phyloP scores from a whole-genome alignment of 2,888 invertebrate genomes.

The Hirtodrosophila histrioides region DNA sequence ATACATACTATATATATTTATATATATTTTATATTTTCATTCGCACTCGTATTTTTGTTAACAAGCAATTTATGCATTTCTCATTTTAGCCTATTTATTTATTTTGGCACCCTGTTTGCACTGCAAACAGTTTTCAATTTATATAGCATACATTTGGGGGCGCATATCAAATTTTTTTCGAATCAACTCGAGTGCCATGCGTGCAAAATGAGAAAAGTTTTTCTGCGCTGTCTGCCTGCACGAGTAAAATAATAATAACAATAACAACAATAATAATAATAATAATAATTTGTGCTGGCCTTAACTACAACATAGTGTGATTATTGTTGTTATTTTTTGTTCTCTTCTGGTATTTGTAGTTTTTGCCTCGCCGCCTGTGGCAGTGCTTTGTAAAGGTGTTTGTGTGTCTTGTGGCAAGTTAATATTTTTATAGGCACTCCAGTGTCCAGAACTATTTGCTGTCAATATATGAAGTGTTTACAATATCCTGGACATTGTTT shows the following conservation, averaged over 20 bases:
- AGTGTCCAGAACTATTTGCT: constrained; percentile 17
- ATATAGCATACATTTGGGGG: constrained; percentile 26
- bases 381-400: constrained; percentile 27
- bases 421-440: constrained; percentile 46
- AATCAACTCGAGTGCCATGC: constrained; percentile 39
- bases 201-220: constrained; percentile 70
- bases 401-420: constrained; percentile 34
- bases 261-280: constrained; percentile 31
- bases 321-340: constrained; percentile 41
- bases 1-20: constrained; percentile 4
- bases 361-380: not conserved
- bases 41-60: constrained; percentile 37
- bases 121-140: constrained; percentile 48
- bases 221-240: constrained; percentile 12
- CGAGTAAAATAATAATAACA: not conserved
- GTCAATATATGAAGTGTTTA: constrained; percentile 33
- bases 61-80: constrained; percentile 56
- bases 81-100: constrained; percentile 47
- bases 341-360: constrained; percentile 12
- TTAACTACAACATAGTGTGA: constrained; percentile 42
- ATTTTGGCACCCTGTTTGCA: constrained; percentile 33
- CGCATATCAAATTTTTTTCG: constrained; percentile 4
- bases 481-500: constrained; percentile 39
- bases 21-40: constrained; percentile 34
- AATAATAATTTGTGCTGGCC: constrained; percentile 23